Evolutionary conservation across 1,140 invertebrate species (phyloP), one percentile per base, ranked within the genome.

Genomic region (Rhizoglyphus robini): DNA sequence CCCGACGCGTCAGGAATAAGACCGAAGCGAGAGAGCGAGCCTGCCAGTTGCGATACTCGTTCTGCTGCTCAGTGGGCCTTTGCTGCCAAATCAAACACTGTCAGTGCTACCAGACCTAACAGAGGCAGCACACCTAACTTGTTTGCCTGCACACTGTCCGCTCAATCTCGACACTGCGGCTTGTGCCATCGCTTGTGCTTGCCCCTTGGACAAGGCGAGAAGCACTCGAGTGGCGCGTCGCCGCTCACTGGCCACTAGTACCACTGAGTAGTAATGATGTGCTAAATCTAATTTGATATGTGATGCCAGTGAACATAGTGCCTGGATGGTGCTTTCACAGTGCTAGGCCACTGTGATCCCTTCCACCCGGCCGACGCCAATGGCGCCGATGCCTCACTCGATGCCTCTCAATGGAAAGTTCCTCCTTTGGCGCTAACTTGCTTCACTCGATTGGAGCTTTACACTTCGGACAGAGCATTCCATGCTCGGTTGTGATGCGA

Each of bases 81-180:
- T 59, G 11, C 2, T n/a, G 47, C 25, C 49, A 59, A 60, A 46
- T 62, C 51, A n/a, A 18, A 34, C 38, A 30, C 38, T 32, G 30
- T 4, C 5, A 4, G 41, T 48, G 36, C 18, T n/a, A n/a, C 18
- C 18, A 47, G 29, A 58, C 46, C 4, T 25, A 46, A 46, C 58
- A 27, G 11, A 20, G 13, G 5, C 5, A 8, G 11, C 11, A 46
- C 61, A 15, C 61, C 36, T 36, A 58, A 58, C n/a, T 63, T 63
- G 27, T 63, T 36, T 63, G 30, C 34, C 61, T 63, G n/a, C 36
- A 54, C 36, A 41, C 36, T 41, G 18, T 25, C 30, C n/a, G 11
- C 30, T 58, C n/a, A 47, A 63, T n/a, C 36, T 29, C 20, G 30
- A 46, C 62, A 63, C 64, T 58, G 47, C 38, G n/a, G 60, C 67